These are phyloP conservation scores for Xestobium rufovillosum DNA, from an alignment of 2,888 invertebrate species.

Conservation along the genomic window DNA sequence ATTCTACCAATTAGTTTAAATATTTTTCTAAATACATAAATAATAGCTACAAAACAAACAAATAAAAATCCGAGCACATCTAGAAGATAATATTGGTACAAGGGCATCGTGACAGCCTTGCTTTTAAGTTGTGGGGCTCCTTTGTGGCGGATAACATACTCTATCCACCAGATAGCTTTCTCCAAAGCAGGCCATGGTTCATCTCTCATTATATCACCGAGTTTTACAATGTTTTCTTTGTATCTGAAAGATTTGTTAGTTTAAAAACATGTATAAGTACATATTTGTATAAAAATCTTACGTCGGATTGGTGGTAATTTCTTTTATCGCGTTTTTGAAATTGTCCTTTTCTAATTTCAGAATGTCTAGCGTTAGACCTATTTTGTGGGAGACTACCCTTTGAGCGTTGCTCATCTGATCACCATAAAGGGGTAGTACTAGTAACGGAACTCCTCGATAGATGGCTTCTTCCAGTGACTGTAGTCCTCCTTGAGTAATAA, in stretches of 20 bases:
- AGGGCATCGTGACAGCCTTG: slow-evolving; percentile 23
- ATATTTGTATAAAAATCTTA: slow-evolving; percentile 15
- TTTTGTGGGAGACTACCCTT: slow-evolving; percentile 23
- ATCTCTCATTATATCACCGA: slow-evolving; percentile 24
- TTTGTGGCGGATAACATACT: slow-evolving; percentile 30
- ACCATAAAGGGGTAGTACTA: slow-evolving; percentile 30
- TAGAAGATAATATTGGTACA: slow-evolving; percentile 27
- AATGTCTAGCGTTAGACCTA: slow-evolving; percentile 24
- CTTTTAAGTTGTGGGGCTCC: slow-evolving; percentile 28
- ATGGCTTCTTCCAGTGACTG: slow-evolving; percentile 32
- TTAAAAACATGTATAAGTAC: background rate
- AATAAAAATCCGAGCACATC: slow-evolving; percentile 23
- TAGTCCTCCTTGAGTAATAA: slow-evolving; percentile 30
- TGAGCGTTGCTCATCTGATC: slow-evolving; percentile 30
- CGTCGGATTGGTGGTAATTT: slow-evolving; percentile 26
- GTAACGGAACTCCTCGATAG: slow-evolving; percentile 26
- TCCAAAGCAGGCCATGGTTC: slow-evolving; percentile 27
- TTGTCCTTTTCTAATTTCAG: slow-evolving; percentile 26
- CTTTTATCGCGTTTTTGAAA: slow-evolving; percentile 25
- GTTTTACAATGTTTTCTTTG: slow-evolving; percentile 20
- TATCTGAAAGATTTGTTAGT: slow-evolving; percentile 22
- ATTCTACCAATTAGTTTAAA: background rate
- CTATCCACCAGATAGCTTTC: slow-evolving; percentile 31
- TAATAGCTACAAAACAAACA: background rate
- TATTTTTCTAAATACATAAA: slow-evolving; percentile 10